Percentiles rank a stretch among this genome's conserved stretches.
These are phyloP conservation scores for Aelia acuminata DNA, from an alignment of 2,888 invertebrate species.

Conservation along the genomic window DNA sequence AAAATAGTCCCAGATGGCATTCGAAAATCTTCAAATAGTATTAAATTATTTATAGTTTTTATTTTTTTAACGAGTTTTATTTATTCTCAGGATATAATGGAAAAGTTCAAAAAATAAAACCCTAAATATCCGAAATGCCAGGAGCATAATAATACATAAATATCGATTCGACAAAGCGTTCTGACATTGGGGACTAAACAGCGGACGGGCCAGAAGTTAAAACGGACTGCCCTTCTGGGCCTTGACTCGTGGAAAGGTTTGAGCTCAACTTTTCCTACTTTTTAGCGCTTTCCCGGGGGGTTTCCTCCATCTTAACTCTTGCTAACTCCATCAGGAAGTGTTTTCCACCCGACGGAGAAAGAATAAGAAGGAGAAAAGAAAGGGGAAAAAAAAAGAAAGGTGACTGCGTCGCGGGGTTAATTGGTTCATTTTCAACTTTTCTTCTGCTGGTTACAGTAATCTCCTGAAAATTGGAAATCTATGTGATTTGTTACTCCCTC, in stretches of 20 bases:
- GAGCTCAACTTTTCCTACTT: conserved; percentile 46
- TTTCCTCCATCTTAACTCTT: conserved; percentile 44
- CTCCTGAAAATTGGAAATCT: conserved; percentile 39
- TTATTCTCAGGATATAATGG: too few species aligned
- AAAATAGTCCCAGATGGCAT: too few species aligned
- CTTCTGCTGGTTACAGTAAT: conserved; percentile 39
- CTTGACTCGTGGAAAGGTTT: conserved; percentile 37
- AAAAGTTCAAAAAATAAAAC: too few species aligned
- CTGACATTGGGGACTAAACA: not conserved
- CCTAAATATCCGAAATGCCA: too few species aligned
- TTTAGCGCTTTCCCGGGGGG: conserved; percentile 32
- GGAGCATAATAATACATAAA: too few species aligned
- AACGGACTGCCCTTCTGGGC: not conserved
- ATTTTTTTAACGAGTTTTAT: too few species aligned
- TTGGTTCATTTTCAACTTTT: conserved; percentile 47
- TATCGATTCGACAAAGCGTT: not conserved
- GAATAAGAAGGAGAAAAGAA: not conserved
- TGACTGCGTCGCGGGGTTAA: conserved; percentile 31
- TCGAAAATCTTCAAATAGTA: too few species aligned
- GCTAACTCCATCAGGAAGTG: conserved; percentile 50
- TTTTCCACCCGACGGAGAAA: conserved; percentile 27
- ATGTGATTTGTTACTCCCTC: conserved; percentile 28
- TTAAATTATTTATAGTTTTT: too few species aligned
- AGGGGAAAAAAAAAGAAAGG: not conserved
- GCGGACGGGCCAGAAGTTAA: conserved; percentile 31